Percentiles rank a stretch among this genome's conserved stretches.
Conservation (phyloP, 2,113 vertebrate genomes). For the Megaceryle maxima region DNA sequence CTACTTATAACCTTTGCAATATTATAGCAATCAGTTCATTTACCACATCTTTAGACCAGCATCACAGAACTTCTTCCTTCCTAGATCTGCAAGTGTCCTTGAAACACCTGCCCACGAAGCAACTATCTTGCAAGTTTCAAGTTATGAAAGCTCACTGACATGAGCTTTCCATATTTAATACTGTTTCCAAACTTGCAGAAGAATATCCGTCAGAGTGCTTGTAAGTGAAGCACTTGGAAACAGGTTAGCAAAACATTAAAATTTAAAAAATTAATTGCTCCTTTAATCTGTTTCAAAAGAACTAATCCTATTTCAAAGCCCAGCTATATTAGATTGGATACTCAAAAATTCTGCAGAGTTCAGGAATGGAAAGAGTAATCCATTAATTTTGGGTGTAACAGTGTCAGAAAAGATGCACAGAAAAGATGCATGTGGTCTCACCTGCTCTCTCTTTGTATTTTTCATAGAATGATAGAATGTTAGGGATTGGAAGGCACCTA, state of each 20-base stretch:
- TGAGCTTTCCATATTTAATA: neutral
- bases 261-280: neutral
- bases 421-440: neutral
- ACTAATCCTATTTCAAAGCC: neutral
- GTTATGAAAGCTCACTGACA: no score
- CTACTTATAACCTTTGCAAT: neutral
- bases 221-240: neutral
- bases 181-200: neutral
- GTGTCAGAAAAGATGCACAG: neutral
- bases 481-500: no score
- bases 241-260: neutral
- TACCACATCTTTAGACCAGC: neutral
- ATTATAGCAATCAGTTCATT: fast-evolving
- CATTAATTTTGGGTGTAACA: neutral
- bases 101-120: neutral
- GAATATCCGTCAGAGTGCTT: neutral
- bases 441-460: neutral
- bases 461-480: no score
- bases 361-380: neutral
- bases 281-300: neutral
- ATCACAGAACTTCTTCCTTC: neutral
- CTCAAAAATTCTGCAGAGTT: neutral
- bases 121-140: neutral
- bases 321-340: neutral
- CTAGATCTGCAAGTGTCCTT: neutral